Conservation (phyloP, 37 sponge, comb jelly and placozoan genomes). For the Mnemiopsis leidyi region DNA sequence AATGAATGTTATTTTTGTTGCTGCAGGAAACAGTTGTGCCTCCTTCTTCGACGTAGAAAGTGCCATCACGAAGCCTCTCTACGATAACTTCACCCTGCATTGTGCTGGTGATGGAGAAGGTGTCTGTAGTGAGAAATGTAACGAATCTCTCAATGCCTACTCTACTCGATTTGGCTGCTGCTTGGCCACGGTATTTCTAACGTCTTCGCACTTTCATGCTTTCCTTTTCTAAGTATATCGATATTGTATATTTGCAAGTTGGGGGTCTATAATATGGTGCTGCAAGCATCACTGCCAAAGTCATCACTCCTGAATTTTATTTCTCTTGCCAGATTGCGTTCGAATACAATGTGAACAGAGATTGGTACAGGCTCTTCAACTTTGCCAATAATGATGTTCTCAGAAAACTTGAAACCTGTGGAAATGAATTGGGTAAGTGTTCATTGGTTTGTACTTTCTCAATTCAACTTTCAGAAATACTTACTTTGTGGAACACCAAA, state of each 20-base stretch:
- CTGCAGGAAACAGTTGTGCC: constrained; percentile 45
- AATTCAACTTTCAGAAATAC: too few species aligned
- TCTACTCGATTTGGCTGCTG: constrained; percentile 42
- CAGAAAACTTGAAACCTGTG: background rate
- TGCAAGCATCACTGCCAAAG: too few species aligned
- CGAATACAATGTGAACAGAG: background rate
- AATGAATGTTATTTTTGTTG: too few species aligned
- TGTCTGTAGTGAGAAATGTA: background rate
- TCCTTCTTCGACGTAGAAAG: constrained; percentile 33
- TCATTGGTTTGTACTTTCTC: too few species aligned
- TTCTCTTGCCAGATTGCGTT: background rate
- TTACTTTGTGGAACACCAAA: too few species aligned
- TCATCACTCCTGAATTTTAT: too few species aligned
- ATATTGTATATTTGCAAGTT: too few species aligned
- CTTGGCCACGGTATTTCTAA: constrained; percentile 31
- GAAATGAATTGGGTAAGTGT: background rate
- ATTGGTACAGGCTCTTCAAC: background rate
- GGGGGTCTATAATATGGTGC: too few species aligned
- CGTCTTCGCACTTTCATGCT: too few species aligned
- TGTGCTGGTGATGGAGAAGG: background rate
- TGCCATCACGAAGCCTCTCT: constrained; percentile 1
- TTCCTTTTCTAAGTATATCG: too few species aligned
- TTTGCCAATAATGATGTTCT: background rate
- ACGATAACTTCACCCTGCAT: background rate
- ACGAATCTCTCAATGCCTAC: background rate